Conservation (phyloP, 2,888 invertebrate genomes). For the Lymantria monacha region DNA sequence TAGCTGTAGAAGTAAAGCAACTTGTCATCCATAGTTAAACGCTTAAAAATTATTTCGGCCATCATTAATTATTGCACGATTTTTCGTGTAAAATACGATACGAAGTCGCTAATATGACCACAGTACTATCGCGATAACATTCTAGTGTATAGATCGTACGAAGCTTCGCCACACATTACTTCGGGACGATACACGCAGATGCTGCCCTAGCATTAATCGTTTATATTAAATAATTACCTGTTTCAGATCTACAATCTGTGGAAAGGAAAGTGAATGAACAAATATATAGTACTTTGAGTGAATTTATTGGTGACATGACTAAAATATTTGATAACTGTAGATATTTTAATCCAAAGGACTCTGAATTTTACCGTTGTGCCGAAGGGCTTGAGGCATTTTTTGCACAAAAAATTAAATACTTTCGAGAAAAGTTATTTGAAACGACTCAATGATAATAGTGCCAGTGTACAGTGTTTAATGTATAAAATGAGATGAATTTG, state of each 20-base stretch:
- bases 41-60: too few species aligned
- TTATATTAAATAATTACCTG: background rate
- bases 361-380: slow-evolving; percentile 97
- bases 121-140: too few species aligned
- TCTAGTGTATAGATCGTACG: too few species aligned
- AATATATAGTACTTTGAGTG: slow-evolving; percentile 92
- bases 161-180: too few species aligned
- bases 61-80: too few species aligned
- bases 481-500: slow-evolving; percentile 28
- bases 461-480: slow-evolving; percentile 55
- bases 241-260: slow-evolving; percentile 95
- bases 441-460: slow-evolving; percentile 74
- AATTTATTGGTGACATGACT: slow-evolving; percentile 98
- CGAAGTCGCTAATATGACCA: too few species aligned
- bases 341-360: slow-evolving; percentile 97
- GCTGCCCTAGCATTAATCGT: background rate
- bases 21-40: too few species aligned
- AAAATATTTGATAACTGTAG: slow-evolving; percentile 99
- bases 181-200: too few species aligned
- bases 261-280: slow-evolving; percentile 92
- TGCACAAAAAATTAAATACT: slow-evolving; percentile 94
- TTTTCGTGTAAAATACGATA: too few species aligned
- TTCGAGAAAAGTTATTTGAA: slow-evolving; percentile 91
- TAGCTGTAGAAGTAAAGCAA: too few species aligned
- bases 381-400: slow-evolving; percentile 97